Percentiles rank a stretch among this genome's conserved stretches.
Conservation (phyloP, 2,113 vertebrate genomes). For the Rhinogobius similis region DNA sequence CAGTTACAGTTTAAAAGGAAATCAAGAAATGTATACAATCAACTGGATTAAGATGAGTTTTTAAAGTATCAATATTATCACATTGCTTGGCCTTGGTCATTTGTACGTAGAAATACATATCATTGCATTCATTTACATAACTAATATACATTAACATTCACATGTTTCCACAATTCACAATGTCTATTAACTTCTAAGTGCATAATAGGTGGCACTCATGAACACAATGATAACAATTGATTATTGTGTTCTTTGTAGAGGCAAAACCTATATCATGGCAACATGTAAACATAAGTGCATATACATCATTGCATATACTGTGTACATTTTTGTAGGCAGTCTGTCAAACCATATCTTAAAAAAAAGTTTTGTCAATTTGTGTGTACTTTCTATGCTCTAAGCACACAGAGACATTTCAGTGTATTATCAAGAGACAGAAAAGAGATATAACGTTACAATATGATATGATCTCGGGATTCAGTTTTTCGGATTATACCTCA, state of each 20-base stretch:
- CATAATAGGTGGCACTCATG: constrained; percentile 53
- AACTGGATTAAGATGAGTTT: constrained; percentile 37
- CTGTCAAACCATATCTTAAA: too few species aligned
- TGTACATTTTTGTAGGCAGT: constrained; percentile 1
- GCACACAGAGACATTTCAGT: constrained; percentile 24
- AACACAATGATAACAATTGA: constrained; percentile 13
- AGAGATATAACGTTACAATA: too few species aligned
- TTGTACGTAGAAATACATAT: constrained; percentile 31
- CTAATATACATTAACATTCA: constrained; percentile 62
- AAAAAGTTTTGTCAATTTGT: too few species aligned
- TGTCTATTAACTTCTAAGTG: constrained; percentile 63
- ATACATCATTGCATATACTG: constrained; percentile 60
- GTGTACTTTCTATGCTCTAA: constrained; percentile 4
- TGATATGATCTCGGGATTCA: constrained; percentile 60
- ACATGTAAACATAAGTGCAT: constrained; percentile 50
- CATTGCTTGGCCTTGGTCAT: constrained; percentile 26
- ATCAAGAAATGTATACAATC: constrained; percentile 49
- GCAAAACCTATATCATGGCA: constrained; percentile 32
- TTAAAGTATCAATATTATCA: constrained; percentile 26
- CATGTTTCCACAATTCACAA: constrained; percentile 57
- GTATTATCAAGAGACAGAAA: constrained; percentile 34
- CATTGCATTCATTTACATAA: constrained; percentile 26
- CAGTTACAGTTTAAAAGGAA: constrained; percentile 49
- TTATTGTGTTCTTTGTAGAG: constrained; percentile 12
- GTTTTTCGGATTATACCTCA: constrained; percentile 37